Evolutionary conservation across 2,113 vertebrate genomes (phyloP).

Genomic region (Piaya cayana): DNA sequence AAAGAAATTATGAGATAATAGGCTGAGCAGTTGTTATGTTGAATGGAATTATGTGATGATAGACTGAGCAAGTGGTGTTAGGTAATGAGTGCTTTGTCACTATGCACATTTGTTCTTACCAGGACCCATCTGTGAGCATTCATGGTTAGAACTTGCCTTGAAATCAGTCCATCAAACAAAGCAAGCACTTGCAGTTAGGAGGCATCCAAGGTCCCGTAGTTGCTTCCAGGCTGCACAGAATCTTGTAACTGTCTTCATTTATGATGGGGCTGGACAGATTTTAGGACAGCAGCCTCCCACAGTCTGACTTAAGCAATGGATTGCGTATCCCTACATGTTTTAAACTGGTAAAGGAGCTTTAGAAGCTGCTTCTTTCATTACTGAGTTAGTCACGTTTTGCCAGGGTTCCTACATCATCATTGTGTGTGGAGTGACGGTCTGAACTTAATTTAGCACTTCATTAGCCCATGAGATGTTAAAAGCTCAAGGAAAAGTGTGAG

Average conservation of each 20-base stretch:
- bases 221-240: background rate
- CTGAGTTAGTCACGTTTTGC: background rate
- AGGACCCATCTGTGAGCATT: background rate
- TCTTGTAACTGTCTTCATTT: background rate
- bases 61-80: background rate
- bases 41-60: background rate
- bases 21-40: background rate
- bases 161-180: background rate
- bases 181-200: background rate
- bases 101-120: fast-evolving
- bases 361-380: background rate
- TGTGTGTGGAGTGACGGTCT: background rate
- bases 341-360: background rate
- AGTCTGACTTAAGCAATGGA: background rate
- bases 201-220: background rate
- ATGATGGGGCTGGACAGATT: background rate
- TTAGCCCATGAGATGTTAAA: slow-evolving; percentile 65
- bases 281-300: background rate
- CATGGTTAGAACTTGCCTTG: background rate
- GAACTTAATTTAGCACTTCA: slow-evolving; percentile 69
- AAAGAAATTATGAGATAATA: background rate
- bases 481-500: slow-evolving; percentile 31
- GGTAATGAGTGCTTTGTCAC: background rate
- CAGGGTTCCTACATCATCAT: background rate
- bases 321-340: background rate